These are phyloP conservation scores for Silvanus unidentatus DNA, from an alignment of 2,888 invertebrate species.

Conservation along the genomic window DNA sequence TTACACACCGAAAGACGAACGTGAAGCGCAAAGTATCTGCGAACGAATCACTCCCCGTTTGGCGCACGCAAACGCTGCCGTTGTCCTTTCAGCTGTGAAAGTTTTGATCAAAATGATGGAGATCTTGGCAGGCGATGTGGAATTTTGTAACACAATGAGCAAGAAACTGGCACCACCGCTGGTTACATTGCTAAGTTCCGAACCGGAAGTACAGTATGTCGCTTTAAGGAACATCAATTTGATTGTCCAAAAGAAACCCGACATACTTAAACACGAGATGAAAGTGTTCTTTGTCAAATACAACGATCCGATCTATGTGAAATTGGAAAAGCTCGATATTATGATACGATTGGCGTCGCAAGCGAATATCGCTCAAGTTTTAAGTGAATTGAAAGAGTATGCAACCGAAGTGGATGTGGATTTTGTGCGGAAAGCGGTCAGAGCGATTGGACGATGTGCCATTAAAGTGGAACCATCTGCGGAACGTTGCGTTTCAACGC, in stretches of 20 bases:
- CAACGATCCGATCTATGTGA: conserved; percentile 99
- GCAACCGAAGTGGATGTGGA: conserved; percentile 99
- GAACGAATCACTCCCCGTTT: conserved; percentile 95
- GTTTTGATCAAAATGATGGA: conserved; percentile 98
- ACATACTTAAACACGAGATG: conserved; percentile 99
- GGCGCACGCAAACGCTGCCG: conserved; percentile 98
- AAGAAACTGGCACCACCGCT: conserved; percentile 98
- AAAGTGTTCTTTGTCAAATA: conserved; percentile 99
- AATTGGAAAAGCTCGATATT: conserved; percentile 96
- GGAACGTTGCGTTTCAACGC: conserved; percentile 95
- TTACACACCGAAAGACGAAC: conserved; percentile 93
- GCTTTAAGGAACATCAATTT: conserved; percentile 97
- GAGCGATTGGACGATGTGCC: conserved; percentile 97
- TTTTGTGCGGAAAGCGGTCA: conserved; percentile 97
- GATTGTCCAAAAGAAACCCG: conserved; percentile 97
- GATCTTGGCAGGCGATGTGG: conserved; percentile 82
- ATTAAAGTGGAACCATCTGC: conserved; percentile 98
- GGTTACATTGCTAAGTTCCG: conserved; percentile 93
- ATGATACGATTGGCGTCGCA: conserved; percentile 99
- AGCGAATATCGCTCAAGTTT: conserved; percentile 94
- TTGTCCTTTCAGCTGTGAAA: conserved; percentile 97
- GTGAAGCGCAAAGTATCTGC: conserved; percentile 97
- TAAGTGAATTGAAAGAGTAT: conserved; percentile 97
- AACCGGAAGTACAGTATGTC: conserved; percentile 99
- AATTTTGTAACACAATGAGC: conserved; percentile 87